Base-by-base conservation (phyloP, 2,888 invertebrate genomes). In the Eumacrocentrus americanus region DNA sequence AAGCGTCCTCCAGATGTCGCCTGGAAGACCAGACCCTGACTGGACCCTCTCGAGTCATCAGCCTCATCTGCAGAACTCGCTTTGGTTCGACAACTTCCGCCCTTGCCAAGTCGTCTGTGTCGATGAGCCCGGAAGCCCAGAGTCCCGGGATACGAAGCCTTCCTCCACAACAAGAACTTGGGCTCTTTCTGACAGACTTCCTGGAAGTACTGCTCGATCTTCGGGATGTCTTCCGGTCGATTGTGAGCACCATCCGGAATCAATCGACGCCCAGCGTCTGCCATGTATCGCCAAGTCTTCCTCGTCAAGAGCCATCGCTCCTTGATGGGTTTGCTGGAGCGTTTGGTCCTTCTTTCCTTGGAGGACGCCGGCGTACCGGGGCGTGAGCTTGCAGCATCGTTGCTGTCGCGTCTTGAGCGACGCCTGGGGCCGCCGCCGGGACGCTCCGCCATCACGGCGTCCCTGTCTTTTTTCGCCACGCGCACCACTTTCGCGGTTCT, bases 271-370 rank as follows among this genome's bases (percentile, higher is more conserved):
- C 94, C 94, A 25, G 93, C 92, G 71, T 94, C 94, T n/a, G 92
- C 88, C 94, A 94, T 94, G 81, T 94, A 94, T 71, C 92, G 85
- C 94, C 94, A 94, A 48, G 94, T 94, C 82, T 94, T 94, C 61
- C 94, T 84, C 44, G 94, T 94, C 61, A 94, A 84, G 62, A 94
- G 84, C 94, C 94, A 94, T 80, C 94, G 86, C 81, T 94, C 94
- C 76, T 90, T 89, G 52, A 79, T 77, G 0, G 85, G 85, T 63
- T 84, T 85, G 76, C 85, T 85, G 71, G 85, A 82, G 52, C 86
- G 83, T 69, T 85, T 86, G 60, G 86, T 82, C 71, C 84, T 82
- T 50, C 84, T 84, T 63, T 86, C 87, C 85, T 87, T 88, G 68
- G 82, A 81, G 65, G 70, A 65, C 9, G 74, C 72, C 2, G 70